Evolutionary conservation across 92 coral and sea anemone species (phyloP).

Genomic region (Phenganax stokvisi): DNA sequence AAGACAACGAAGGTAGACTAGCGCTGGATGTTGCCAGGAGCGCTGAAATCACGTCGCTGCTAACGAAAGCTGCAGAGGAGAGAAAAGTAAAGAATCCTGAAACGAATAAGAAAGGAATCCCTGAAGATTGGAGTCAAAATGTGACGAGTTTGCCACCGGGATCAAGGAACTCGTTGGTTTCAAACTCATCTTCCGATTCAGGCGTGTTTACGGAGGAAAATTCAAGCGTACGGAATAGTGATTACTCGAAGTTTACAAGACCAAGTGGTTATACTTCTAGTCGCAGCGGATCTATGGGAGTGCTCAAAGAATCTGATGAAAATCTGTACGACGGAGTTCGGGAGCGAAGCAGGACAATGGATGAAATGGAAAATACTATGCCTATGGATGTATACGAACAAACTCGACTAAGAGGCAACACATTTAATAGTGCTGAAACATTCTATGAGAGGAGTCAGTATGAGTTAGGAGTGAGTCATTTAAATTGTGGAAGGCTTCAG

Average conservation of each 20-base stretch:
- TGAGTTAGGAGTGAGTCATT: not conserved
- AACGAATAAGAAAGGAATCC: conserved; percentile 6
- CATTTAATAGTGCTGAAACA: not conserved
- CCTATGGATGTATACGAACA: not conserved
- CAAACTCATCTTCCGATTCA: conserved; percentile 91
- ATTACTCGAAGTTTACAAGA: conserved; percentile 26
- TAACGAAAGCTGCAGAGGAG: conserved; percentile 73
- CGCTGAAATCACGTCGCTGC: conserved; percentile 64
- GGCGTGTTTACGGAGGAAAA: conserved; percentile 82
- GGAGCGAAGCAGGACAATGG: not conserved
- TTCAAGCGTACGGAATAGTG: conserved; percentile 45
- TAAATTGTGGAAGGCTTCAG: too few relatives aligned
- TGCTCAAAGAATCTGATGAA: conserved; percentile 24
- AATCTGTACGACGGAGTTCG: not conserved
- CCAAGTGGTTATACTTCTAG: not conserved
- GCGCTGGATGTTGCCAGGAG: conserved; percentile 77
- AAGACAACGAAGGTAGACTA: conserved; percentile 61
- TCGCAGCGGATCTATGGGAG: conserved; percentile 17
- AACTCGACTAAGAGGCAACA: not conserved
- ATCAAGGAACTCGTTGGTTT: conserved; percentile 79
- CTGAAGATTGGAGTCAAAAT: conserved; percentile 58
- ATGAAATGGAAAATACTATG: not conserved
- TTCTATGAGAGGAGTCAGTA: not conserved
- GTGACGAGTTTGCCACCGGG: conserved; percentile 54
- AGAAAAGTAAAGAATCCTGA: conserved; percentile 69